These are phyloP conservation scores for Drosophila neocordata DNA, from an alignment of 1,140 invertebrate genomes.

Conservation along the genomic window DNA sequence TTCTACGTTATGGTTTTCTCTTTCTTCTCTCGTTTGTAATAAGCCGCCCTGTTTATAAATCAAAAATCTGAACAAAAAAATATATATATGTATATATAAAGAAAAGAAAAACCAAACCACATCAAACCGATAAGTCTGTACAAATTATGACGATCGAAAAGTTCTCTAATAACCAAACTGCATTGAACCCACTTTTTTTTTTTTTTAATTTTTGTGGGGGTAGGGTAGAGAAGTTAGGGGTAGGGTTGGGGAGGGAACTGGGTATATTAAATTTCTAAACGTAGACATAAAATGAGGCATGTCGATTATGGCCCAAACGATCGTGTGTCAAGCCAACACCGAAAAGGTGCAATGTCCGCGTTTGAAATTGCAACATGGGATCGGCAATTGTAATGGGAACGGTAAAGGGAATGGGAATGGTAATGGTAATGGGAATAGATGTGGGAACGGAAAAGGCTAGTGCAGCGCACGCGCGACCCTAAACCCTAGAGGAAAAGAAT, in stretches of 20 bases:
- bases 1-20: slow-evolving; percentile 9
- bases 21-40: slow-evolving; percentile 41
- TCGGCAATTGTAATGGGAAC: not conserved
- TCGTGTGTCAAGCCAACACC: slow-evolving; percentile 71
- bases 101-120: not conserved
- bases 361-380: slow-evolving; percentile 55
- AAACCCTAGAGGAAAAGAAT: not conserved
- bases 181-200: slow-evolving; percentile 12
- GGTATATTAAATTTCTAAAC: slow-evolving; percentile 71
- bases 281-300: slow-evolving; percentile 75
- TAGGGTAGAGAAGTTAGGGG: not conserved
- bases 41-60: slow-evolving; percentile 74
- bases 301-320: slow-evolving; percentile 58
- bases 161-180: slow-evolving; percentile 51
- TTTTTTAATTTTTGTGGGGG: not conserved
- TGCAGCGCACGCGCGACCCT: slow-evolving; percentile 1
- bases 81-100: not conserved
- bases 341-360: slow-evolving; percentile 74
- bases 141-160: slow-evolving; percentile 51
- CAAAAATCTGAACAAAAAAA: slow-evolving; percentile 38
- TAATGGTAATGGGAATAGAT: not conserved
- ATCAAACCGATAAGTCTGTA: slow-evolving; percentile 56
- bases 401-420: slow-evolving; percentile 15
- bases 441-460: too few species aligned
- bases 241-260: not conserved